Evolutionary conservation across 2,113 vertebrate species (phyloP).

Genomic region (Spheniscus mendiculus): DNA sequence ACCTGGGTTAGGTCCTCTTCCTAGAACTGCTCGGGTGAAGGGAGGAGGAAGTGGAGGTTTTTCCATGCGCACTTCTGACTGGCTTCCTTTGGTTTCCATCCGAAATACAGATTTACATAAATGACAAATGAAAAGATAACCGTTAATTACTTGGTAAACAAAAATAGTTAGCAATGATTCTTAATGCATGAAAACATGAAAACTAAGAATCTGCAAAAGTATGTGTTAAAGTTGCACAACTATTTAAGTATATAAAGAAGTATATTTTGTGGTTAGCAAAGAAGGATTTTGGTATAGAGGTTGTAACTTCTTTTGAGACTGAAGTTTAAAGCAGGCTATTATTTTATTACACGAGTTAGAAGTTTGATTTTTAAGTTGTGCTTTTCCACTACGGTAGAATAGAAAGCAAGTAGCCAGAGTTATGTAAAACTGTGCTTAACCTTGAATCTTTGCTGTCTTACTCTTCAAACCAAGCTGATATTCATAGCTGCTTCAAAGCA

Average conservation of each 20-base stretch:
- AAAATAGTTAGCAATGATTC: not conserved
- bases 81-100: not conserved
- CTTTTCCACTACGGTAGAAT: not conserved
- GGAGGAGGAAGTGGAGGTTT: not conserved
- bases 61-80: fast-evolving
- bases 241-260: not conserved
- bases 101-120: no score
- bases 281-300: not conserved
- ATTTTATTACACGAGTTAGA: not conserved
- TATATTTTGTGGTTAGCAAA: not conserved
- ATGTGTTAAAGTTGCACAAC: not conserved
- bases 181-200: not conserved
- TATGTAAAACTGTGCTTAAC: not conserved
- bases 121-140: not conserved
- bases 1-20: not conserved
- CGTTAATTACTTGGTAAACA: not conserved
- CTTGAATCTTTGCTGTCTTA: not conserved
- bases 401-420: not conserved
- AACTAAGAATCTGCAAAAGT: not conserved
- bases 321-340: not conserved
- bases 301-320: not conserved
- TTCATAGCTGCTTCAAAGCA: not conserved
- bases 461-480: not conserved
- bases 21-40: not conserved
- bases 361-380: not conserved